Evolutionary conservation across 1,140 invertebrate genomes (phyloP).

Genomic region (Melipona quadrifasciata): DNA sequence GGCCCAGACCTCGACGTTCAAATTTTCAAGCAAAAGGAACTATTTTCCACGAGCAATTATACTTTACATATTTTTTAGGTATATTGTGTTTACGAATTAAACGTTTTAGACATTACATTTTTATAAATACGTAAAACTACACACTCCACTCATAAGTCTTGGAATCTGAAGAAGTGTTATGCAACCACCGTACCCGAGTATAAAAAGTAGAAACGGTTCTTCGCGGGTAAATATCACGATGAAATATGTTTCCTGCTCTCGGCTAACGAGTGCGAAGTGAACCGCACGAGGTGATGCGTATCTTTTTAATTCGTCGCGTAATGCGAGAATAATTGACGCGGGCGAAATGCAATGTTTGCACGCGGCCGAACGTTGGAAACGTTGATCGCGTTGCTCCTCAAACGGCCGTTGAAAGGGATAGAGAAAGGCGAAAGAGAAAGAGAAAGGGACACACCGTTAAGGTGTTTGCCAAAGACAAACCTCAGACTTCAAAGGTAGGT

Average conservation of each 20-base stretch:
- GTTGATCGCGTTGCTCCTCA: background rate
- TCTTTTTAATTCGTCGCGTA: slow-evolving; percentile 60
- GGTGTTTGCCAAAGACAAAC: slow-evolving; percentile 58
- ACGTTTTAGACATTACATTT: too few relatives aligned
- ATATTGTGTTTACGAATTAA: too few relatives aligned
- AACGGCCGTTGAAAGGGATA: background rate
- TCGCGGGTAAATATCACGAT: background rate
- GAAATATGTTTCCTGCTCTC: slow-evolving; percentile 47
- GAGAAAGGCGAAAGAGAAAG: background rate
- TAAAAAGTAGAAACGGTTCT: slow-evolving; percentile 23
- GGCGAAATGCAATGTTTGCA: slow-evolving; percentile 34
- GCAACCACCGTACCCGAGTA: background rate
- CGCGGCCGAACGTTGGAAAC: slow-evolving; percentile 17
- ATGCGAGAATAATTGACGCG: slow-evolving; percentile 63
- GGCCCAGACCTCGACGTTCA: background rate
- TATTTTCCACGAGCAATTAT: background rate
- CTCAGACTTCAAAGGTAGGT: slow-evolving; percentile 63
- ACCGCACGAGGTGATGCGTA: slow-evolving; percentile 33
- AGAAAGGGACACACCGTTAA: slow-evolving; percentile 9
- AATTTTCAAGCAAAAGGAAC: background rate
- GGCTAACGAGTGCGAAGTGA: slow-evolving; percentile 28
- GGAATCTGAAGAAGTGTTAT: background rate
- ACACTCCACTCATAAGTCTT: too few relatives aligned
- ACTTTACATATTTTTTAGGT: too few relatives aligned
- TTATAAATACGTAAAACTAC: too few relatives aligned